Percentiles rank a stretch among this genome's conserved stretches.
These are phyloP conservation scores for Julus scandinavius DNA, from an alignment of 2,888 invertebrate species.

Conservation along the genomic window DNA sequence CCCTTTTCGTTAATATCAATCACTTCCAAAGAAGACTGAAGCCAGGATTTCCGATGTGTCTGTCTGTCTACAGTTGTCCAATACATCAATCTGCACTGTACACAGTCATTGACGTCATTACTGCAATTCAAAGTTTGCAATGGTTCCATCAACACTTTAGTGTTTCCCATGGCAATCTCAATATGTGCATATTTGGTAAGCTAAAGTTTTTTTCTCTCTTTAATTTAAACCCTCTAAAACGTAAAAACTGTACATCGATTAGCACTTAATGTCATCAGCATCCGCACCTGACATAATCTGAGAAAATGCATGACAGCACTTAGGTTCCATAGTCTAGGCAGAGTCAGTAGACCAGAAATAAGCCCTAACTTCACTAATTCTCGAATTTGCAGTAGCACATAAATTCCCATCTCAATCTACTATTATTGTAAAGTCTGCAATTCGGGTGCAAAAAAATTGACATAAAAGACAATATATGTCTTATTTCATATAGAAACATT, in stretches of 20 bases:
- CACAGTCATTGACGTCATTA: not conserved
- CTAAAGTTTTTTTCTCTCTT: not conserved
- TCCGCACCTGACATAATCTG: not conserved
- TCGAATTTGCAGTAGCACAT: too few species aligned
- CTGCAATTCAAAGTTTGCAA: not conserved
- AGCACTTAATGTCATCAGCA: conserved; percentile 6
- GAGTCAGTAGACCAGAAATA: not conserved
- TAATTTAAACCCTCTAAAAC: not conserved
- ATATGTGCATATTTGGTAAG: not conserved
- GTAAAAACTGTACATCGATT: not conserved
- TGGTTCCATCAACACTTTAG: not conserved
- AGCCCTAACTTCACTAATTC: not conserved
- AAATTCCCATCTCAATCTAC: too few species aligned
- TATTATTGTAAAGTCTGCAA: too few species aligned
- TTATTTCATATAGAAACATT: too few species aligned
- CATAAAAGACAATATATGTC: too few species aligned
- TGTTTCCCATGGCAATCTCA: not conserved
- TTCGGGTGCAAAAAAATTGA: too few species aligned
- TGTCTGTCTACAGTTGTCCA: not conserved
- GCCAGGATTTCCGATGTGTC: not conserved
- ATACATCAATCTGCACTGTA: not conserved
- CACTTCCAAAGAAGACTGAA: not conserved
- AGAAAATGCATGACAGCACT: not conserved
- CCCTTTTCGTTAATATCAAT: not conserved
- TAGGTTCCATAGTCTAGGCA: not conserved